These are phyloP conservation scores for Eueremaeus valkanovi DNA, from an alignment of 2,888 invertebrate species.

Conservation along the genomic window DNA sequence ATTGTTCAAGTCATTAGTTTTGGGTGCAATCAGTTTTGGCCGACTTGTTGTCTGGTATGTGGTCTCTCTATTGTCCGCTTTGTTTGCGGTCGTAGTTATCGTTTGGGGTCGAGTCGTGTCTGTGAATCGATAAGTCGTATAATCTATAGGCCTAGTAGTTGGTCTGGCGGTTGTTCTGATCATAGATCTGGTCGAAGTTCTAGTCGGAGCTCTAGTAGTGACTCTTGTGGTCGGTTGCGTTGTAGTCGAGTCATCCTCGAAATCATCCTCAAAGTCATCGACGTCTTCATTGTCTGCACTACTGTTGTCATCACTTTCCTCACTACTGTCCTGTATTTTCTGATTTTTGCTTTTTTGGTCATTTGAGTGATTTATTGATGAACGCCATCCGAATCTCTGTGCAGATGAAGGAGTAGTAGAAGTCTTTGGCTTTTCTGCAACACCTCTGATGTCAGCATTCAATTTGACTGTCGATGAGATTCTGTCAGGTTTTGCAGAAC, in stretches of 20 bases:
- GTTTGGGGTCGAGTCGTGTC: constrained; percentile 11
- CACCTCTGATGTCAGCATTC: not conserved
- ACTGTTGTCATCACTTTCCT: not conserved
- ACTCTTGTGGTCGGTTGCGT: not conserved
- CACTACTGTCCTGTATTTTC: not conserved
- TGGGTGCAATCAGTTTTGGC: not conserved
- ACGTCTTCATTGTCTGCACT: not conserved
- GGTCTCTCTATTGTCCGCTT: not conserved
- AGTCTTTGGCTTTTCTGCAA: constrained; percentile 6
- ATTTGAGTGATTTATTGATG: not conserved
- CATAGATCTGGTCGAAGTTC: not conserved
- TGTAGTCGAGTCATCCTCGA: not conserved
- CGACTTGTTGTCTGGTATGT: not conserved
- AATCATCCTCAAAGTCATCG: not conserved
- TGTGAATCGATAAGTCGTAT: not conserved
- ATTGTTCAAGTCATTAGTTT: not conserved
- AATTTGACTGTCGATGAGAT: not conserved
- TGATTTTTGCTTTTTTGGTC: not conserved
- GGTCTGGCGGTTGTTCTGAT: not conserved
- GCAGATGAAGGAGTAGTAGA: not conserved
- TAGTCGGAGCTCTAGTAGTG: not conserved
- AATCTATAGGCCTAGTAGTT: not conserved
- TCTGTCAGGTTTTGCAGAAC: not conserved
- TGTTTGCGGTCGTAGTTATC: not conserved
- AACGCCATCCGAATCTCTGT: constrained; percentile 18